These are phyloP conservation scores for Chloroceryle amazona DNA, from an alignment of 2,797 vertebrate species.

Conservation along the genomic window DNA sequence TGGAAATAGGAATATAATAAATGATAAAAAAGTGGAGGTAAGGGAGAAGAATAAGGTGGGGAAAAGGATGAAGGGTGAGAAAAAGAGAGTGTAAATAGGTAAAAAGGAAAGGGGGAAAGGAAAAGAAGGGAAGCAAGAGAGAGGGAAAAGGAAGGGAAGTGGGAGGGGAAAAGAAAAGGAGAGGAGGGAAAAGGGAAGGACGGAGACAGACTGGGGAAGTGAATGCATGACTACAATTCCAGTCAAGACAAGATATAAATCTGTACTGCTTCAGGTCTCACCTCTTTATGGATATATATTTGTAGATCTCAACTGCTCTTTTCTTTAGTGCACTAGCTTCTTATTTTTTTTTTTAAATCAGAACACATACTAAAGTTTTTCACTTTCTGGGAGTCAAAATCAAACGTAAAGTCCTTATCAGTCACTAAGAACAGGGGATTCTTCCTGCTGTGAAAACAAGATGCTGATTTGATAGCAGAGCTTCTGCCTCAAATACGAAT, in stretches of 20 bases:
- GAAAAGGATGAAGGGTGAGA: background rate
- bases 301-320: background rate
- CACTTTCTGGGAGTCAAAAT: background rate
- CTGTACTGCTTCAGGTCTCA: background rate
- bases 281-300: background rate
- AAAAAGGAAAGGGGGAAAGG: background rate
- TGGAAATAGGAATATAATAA: background rate
- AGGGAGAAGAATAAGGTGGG: background rate
- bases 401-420: background rate
- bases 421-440: background rate
- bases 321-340: background rate
- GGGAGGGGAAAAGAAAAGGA: background rate
- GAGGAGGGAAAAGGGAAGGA: background rate
- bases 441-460: background rate
- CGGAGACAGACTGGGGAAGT: background rate
- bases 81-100: background rate
- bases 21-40: background rate
- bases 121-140: background rate
- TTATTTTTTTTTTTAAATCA: background rate
- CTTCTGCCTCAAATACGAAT: background rate
- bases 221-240: background rate
- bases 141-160: background rate
- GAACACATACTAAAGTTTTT: background rate
- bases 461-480: background rate
- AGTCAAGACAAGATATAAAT: rapidly evolving